A percentile compares a stretch with the other conserved stretches of the same genome.
These are phyloP conservation scores for Diadegma fenestrale DNA, from an alignment of 2,888 invertebrate genomes.

Conservation along the genomic window DNA sequence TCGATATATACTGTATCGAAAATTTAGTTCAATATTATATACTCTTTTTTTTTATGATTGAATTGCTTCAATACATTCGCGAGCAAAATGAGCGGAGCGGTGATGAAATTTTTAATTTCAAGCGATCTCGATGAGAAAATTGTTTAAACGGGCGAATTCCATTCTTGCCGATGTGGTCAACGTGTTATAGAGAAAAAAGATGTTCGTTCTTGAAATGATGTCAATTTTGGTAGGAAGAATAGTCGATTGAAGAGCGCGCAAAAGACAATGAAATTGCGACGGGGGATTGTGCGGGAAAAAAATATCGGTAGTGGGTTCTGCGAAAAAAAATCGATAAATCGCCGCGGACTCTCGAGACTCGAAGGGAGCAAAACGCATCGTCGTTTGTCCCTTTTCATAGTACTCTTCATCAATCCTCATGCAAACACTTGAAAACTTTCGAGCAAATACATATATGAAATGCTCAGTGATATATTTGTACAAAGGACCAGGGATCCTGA, in stretches of 20 bases:
- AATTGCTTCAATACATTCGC: background rate
- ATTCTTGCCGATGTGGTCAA: background rate
- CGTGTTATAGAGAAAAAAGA: background rate
- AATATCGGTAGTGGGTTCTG: background rate
- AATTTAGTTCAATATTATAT: background rate
- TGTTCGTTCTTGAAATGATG: background rate
- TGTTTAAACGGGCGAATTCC: background rate
- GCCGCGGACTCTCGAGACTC: conserved; percentile 12
- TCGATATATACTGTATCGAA: background rate
- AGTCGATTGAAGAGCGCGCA: background rate
- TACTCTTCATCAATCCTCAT: conserved; percentile 64
- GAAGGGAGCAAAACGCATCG: conserved; percentile 37
- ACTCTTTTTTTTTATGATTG: background rate
- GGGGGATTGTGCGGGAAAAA: conserved; percentile 9
- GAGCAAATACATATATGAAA: conserved; percentile 44
- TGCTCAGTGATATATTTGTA: conserved; percentile 19
- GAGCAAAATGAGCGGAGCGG: background rate
- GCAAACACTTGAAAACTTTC: conserved; percentile 60
- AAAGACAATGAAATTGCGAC: background rate
- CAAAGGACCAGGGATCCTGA: conserved; percentile 22
- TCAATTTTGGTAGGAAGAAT: conserved; percentile 6
- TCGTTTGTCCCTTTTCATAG: conserved; percentile 54
- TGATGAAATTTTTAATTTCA: background rate
- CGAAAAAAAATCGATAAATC: conserved; percentile 16
- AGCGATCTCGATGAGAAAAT: background rate